Evolutionary conservation across 2,113 vertebrate genomes (phyloP), one percentile per base, ranked within the genome.

Genomic region (Cheilinus undulatus): DNA sequence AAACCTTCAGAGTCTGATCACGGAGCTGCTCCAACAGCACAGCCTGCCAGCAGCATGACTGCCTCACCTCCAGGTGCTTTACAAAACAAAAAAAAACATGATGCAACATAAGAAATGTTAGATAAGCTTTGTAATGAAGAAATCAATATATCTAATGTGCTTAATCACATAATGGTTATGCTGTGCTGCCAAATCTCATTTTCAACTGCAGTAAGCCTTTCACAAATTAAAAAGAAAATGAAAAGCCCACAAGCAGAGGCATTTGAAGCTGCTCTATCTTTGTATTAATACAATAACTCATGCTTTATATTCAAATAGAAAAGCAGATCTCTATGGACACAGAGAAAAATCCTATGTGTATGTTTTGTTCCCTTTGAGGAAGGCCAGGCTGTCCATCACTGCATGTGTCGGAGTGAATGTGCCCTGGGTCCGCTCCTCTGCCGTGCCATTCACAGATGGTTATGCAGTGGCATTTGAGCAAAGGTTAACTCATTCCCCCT

Each of bases 391-490:
- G 88, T 86, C 89, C 73, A 58, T 91, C 90, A 90, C 72, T 78
- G 63, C 23, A 54, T 34, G 58, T 57, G 80, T 73, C 42, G 52
- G 83, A 23, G 74, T 78, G 64, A 66, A 85, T 86, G 79, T 74
- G 84, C 89, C 70, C 78, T n/a, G 24, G 64, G 63, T 64, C 61
- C 59, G 9, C 68, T 62, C 73, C 43, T 77, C 77, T 70, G 81
- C 36, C 75, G 85, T 82, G 79, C 87, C 86, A 89, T 88, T 89
- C 91, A 80, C 73, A 82, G 77, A 73, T 72, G 72, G 78, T 79
- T 75, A 77, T 84, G 79, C 66, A 38, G 68, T 92, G 89, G 84
- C 86, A 91, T 92, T 92, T 91, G 77, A 68, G 79, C 74, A 91
- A 91, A 91, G 86, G 88, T 90, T 90, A 88, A 89, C 77, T 86